Percentiles rank a stretch among this genome's conserved stretches.
These are phyloP conservation scores for Loxodonta africana DNA, from an alignment of 2,113 vertebrate species.

Conservation along the genomic window DNA sequence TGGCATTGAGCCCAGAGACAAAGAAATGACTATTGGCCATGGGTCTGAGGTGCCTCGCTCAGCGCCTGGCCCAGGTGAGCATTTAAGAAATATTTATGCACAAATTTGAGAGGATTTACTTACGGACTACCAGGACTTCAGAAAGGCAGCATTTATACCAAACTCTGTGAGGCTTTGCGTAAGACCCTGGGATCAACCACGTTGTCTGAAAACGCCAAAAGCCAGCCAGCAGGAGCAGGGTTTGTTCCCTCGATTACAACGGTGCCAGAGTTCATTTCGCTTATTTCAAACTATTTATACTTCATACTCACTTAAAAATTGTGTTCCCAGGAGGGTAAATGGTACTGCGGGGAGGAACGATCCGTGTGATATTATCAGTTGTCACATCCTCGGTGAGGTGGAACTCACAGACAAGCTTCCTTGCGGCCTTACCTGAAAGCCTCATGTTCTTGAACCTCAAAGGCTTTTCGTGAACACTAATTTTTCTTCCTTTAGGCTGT, in stretches of 20 bases:
- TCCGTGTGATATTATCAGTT: rapidly evolving
- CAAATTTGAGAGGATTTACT: too few species aligned
- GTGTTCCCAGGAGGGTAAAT: rapidly evolving
- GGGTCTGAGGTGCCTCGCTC: rapidly evolving
- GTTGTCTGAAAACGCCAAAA: rapidly evolving
- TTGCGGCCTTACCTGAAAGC: not conserved
- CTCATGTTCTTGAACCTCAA: not conserved
- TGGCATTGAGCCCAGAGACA: not conserved
- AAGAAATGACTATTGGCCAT: too few species aligned
- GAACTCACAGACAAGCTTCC: not conserved
- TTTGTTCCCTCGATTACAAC: not conserved
- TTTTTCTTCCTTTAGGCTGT: not conserved
- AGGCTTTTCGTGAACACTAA: not conserved
- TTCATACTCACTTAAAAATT: not conserved
- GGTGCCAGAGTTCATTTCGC: too few species aligned
- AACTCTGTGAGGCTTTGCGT: rapidly evolving
- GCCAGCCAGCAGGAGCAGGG: not conserved
- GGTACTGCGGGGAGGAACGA: too few species aligned
- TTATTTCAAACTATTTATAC: too few species aligned
- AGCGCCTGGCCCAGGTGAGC: not conserved
- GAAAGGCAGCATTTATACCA: not conserved
- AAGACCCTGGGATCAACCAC: not conserved
- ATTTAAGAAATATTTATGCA: rapidly evolving
- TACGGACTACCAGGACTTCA: rapidly evolving
- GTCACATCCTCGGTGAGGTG: rapidly evolving